Base-by-base conservation (phyloP, 1,140 invertebrate species). In the Hormaphis cornu region DNA sequence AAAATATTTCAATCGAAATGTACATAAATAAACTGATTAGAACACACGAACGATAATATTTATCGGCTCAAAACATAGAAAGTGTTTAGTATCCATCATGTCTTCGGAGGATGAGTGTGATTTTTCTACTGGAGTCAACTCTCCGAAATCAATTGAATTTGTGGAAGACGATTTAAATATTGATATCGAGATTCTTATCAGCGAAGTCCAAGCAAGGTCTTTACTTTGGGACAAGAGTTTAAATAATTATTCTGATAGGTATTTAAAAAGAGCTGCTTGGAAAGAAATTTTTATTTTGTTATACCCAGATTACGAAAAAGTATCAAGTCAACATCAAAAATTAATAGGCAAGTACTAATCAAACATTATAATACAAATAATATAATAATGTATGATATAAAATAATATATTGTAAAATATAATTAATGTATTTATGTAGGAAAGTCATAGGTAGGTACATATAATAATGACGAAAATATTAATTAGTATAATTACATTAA, bases 181-280 rank as follows among this genome's bases (percentile, higher is more conserved):
- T 16, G 28, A 58, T 40, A 35, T 58, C 10, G 30, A 58, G 3
- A 33, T 35, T 35, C 35, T 58, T 10, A 58, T 58, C n/a, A 58
- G 30, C 10, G 28, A 20, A 40, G 20, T 33, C n/a, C 54, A 58
- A 58, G 54, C 54, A 35, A 33, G 28, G 30, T 40, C 30, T 12
- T 58, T 20, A 35, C 54, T 35, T 33, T 58, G n/a, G 54, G 54
- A 58, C 8, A 35, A 58, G 16, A 24, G n/a, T 58, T 12, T 35
- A 35, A 33, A 33, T 40, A 58, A 58, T 20, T 58, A 58, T 40
- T 35, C n/a, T 18, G 54, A 58, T 40, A 58, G 54, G 54, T 35
- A 33, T 14, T 24, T 58, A 35, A 58, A 35, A 35, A 58, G 35
- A 40, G 35, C 28, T 10, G 28, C 54, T 33, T 58, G 54, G 54